Evolutionary conservation across 1,140 invertebrate genomes (phyloP).

Genomic region (Drosophila watanabei): DNA sequence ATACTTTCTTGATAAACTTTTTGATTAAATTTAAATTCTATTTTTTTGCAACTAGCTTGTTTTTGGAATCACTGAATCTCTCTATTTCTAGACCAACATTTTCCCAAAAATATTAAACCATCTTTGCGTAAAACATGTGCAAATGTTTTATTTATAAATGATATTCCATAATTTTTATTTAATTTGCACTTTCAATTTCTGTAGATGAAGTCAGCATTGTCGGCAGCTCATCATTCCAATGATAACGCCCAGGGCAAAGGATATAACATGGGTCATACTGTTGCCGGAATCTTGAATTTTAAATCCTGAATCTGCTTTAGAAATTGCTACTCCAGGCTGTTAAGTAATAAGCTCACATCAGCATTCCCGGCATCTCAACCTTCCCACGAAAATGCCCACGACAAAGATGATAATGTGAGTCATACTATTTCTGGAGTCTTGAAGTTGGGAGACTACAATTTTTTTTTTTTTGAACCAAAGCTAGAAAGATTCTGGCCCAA

Average conservation of each 20-base stretch:
- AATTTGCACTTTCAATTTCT: not conserved
- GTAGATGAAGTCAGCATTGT: constrained; percentile 6
- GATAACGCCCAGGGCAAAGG: constrained; percentile 51
- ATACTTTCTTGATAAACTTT: not conserved
- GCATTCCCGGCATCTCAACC: constrained; percentile 48
- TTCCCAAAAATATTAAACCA: not conserved
- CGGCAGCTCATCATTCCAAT: constrained; percentile 54
- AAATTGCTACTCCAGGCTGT: not conserved
- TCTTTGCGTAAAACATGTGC: not conserved
- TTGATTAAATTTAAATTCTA: too few relatives aligned
- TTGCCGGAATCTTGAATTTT: not conserved
- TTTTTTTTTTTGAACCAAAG: not conserved
- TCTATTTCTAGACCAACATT: too few relatives aligned
- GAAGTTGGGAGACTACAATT: not conserved
- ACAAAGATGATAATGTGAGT: constrained; percentile 57
- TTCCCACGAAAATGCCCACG: constrained; percentile 44
- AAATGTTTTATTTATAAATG: not conserved
- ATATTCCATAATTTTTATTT: not conserved
- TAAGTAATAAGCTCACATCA: not conserved
- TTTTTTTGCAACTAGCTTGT: too few relatives aligned
- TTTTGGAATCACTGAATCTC: too few relatives aligned
- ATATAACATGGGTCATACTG: constrained; percentile 58
- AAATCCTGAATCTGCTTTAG: not conserved
- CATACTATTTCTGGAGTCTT: constrained; percentile 14
- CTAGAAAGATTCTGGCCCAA: not conserved